Evolutionary conservation across 2,888 invertebrate genomes (phyloP).

Genomic region (Ellobium chinense): DNA sequence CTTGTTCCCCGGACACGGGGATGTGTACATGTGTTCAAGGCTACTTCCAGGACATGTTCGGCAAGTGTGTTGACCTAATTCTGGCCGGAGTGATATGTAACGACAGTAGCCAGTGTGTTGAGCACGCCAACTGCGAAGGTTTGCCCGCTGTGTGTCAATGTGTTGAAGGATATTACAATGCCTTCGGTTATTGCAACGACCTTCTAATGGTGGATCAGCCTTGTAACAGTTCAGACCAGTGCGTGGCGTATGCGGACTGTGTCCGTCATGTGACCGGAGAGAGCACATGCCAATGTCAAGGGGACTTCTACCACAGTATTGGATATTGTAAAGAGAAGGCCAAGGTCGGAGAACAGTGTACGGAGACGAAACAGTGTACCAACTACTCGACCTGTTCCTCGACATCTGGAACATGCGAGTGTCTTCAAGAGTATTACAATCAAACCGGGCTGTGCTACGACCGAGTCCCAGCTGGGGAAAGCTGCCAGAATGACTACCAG

Average conservation of each 20-base stretch:
- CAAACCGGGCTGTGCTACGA: constrained; percentile 27
- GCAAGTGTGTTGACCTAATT: constrained; percentile 5
- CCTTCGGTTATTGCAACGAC: constrained; percentile 35
- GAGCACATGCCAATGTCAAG: constrained; percentile 26
- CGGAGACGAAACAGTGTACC: constrained; percentile 22
- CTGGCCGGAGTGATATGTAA: constrained; percentile 27
- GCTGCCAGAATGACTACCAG: constrained; percentile 37
- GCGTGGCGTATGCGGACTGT: constrained; percentile 43
- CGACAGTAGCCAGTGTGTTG: constrained; percentile 35
- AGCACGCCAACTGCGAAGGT: constrained; percentile 33
- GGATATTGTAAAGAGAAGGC: constrained; percentile 23
- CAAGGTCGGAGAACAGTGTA: background rate
- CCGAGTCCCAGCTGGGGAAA: constrained; percentile 12
- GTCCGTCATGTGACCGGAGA: background rate
- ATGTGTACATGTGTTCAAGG: constrained; percentile 41
- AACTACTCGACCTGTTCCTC: constrained; percentile 29
- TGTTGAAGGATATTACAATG: constrained; percentile 37
- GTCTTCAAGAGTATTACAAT: constrained; percentile 35
- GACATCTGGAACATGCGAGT: constrained; percentile 21
- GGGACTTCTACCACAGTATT: constrained; percentile 30
- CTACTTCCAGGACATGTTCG: background rate
- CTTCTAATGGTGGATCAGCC: background rate
- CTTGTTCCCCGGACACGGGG: constrained; percentile 11
- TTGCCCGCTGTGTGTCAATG: constrained; percentile 35
- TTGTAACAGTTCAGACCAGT: constrained; percentile 40